Conservation (phyloP, 2,113 vertebrate genomes). For the Ochotona curzoniae region DNA sequence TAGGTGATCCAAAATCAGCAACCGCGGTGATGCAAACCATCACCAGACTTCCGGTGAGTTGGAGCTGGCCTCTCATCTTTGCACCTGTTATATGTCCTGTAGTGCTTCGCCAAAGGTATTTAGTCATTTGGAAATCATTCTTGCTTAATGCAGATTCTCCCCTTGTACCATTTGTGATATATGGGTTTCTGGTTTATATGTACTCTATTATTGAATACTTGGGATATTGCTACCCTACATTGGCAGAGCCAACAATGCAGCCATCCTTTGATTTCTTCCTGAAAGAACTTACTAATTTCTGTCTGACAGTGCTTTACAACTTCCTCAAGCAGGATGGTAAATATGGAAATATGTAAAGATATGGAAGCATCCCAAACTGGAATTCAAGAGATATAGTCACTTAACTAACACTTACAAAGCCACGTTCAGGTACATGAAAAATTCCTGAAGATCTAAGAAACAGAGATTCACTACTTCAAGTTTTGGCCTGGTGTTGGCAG, state of each 20-base stretch:
- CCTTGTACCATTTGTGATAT: neutral
- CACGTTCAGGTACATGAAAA: neutral
- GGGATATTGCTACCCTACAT: neutral
- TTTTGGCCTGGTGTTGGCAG: neutral
- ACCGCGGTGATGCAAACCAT: neutral
- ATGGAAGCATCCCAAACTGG: neutral
- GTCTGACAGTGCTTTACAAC: constrained; percentile 8
- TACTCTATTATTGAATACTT: neutral
- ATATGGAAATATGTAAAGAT: neutral
- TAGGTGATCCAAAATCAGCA: neutral
- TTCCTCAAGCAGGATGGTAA: constrained; percentile 6
- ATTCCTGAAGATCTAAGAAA: neutral
- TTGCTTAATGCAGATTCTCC: neutral
- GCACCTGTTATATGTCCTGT: fast-evolving
- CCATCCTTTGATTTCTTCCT: constrained; percentile 18
- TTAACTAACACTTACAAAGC: neutral
- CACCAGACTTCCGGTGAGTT: neutral
- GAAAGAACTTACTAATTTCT: constrained; percentile 30
- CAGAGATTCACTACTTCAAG: neutral
- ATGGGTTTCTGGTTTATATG: neutral
- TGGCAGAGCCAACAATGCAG: neutral
- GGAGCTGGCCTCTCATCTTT: neutral
- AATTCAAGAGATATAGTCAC: constrained; percentile 3
- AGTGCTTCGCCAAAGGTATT: neutral
- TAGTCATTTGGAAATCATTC: neutral